Evolutionary conservation across 1,140 invertebrate genomes (phyloP).

Genomic region (Bombus huntii): DNA sequence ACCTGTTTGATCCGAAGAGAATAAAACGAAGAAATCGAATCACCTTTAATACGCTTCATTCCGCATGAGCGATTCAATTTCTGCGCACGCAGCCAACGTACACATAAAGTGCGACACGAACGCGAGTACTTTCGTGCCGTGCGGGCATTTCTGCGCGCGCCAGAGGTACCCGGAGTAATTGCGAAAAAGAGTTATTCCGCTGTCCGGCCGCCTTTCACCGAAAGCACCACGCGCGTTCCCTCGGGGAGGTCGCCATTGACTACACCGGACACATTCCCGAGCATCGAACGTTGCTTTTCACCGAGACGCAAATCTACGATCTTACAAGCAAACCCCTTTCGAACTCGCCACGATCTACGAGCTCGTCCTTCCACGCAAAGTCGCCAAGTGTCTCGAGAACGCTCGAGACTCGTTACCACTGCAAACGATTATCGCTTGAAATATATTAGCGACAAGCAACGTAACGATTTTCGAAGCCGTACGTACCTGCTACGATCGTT

Average conservation of each 20-base stretch:
- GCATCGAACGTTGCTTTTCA: constrained; percentile 55
- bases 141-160: constrained; percentile 19
- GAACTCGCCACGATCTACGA: neutral
- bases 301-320: constrained; percentile 58
- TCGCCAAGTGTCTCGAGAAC: constrained; percentile 1
- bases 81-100: constrained; percentile 23
- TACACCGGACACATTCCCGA: constrained; percentile 37
- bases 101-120: constrained; percentile 16
- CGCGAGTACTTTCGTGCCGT: constrained; percentile 31
- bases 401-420: neutral
- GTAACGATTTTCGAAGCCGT: neutral
- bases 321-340: constrained; percentile 53
- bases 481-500: neutral
- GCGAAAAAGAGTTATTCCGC: constrained; percentile 65
- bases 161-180: constrained; percentile 57
- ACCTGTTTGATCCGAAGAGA: neutral
- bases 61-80: constrained; percentile 43
- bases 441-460: neutral
- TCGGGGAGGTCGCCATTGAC: constrained; percentile 11
- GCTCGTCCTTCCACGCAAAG: neutral
- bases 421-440: neutral
- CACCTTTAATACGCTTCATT: constrained; percentile 27
- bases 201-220: constrained; percentile 55
- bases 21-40: constrained; percentile 35
- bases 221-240: constrained; percentile 32